Evolutionary conservation across 2,888 invertebrate species (phyloP).

Genomic region (Cerastis leucographa): DNA sequence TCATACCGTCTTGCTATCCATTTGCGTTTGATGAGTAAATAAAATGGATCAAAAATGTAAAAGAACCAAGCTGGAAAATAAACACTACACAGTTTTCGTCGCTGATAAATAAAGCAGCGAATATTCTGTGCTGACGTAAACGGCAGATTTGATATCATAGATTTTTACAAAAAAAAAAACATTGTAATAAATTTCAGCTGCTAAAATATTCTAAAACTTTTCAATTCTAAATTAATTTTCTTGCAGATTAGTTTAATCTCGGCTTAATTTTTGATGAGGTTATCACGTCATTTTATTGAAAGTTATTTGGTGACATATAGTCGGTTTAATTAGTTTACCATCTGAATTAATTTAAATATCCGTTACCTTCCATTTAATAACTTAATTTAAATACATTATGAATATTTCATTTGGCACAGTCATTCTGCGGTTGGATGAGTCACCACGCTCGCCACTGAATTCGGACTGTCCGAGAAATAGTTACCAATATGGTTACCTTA

Average conservation of each 20-base stretch:
- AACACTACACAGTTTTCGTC: neutral
- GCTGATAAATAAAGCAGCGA: neutral
- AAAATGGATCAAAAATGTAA: neutral
- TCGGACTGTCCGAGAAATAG: conserved; percentile 51
- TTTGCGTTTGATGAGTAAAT: neutral
- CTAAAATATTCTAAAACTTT: neutral
- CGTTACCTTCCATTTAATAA: conserved; percentile 27
- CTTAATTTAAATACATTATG: conserved; percentile 11
- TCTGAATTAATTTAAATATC: conserved; percentile 19
- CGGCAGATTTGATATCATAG: neutral
- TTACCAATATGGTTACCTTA: conserved; percentile 52
- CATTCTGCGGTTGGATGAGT: conserved; percentile 20
- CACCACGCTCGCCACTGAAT: conserved; percentile 19
- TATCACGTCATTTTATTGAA: conserved; percentile 10
- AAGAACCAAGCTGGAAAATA: neutral
- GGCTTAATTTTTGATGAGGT: neutral
- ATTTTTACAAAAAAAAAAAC: neutral
- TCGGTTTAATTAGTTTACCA: conserved; percentile 6
- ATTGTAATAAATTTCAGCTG: neutral
- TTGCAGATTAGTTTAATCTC: neutral
- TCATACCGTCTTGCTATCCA: neutral
- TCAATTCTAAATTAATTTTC: neutral
- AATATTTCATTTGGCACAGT: neutral
- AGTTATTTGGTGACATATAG: conserved; percentile 12
- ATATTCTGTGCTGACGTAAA: neutral